Base-by-base conservation (phyloP, 2,888 invertebrate species). In the Cetonia aurata region DNA sequence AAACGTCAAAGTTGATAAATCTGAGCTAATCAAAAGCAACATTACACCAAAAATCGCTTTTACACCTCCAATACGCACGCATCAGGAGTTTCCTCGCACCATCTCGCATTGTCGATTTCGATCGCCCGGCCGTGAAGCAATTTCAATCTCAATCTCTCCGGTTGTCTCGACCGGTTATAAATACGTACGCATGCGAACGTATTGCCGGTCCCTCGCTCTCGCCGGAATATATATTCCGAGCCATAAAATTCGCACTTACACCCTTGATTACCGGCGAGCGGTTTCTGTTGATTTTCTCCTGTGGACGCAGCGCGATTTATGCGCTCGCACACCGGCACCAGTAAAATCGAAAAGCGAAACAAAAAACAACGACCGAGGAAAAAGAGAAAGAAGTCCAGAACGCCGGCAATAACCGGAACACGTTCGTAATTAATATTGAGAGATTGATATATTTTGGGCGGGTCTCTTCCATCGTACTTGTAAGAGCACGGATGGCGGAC, bases 391-490 rank as follows among this genome's bases (percentile, higher is more conserved):
- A 15, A 13, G 33, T 6, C 6, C 25, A 31, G 33, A 31, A 25
- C 13, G 46, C 33, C 37, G 13, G 50, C 37, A 65, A 65, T 65
- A 65, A 65, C 62, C 50, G 37, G 62, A 65, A 65, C 62, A 65
- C 33, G 52, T 65, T 65, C 37, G 37, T 65, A 65, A 50, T 65
- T 65, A 65, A 65, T 65, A 65, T 65, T 50, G 62, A 50, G 62
- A 65, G 62, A 65, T 65, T 65, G 62, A 65, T 65, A 65, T 65
- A 65, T 65, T 65, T 52, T 65, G 62, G 62, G 50, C 62, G 62
- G 62, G 41, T 50, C 62, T 48, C 31, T 25, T 25, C 62, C 37
- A 37, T 37, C 37, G 37, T 37, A 37, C 37, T 6, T 33, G 6
- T 10, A 9, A 37, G 17, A 41, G 50, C 17, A 37, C n/a, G n/a